Conservation (phyloP, 2,797 vertebrate genomes). For the Eulemur coronatus region DNA sequence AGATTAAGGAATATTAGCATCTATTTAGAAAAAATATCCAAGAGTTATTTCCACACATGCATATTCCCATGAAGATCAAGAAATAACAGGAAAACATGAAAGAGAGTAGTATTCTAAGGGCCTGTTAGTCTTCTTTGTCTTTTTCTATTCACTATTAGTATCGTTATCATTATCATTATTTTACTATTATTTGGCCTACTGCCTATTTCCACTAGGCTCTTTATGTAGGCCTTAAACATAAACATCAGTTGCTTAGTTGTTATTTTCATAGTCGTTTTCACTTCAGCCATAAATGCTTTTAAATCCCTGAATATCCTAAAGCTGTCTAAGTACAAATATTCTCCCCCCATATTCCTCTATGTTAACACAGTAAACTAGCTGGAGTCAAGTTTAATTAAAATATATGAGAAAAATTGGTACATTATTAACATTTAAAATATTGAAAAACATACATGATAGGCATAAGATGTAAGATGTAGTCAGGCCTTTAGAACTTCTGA, state of each 20-base stretch:
- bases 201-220: neutral
- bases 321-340: slow-evolving; percentile 1
- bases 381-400: slow-evolving; percentile 46
- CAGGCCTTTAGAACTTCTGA: slow-evolving; percentile 46
- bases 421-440: slow-evolving; percentile 45
- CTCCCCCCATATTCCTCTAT: slow-evolving; percentile 4
- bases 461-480: neutral
- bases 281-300: slow-evolving; percentile 39
- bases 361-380: slow-evolving; percentile 7
- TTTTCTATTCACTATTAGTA: neutral
- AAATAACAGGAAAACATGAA: neutral
- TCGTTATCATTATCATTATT: neutral
- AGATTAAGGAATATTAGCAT: slow-evolving; percentile 52
- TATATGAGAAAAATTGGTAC: neutral
- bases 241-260: neutral
- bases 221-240: slow-evolving; percentile 42
- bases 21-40: slow-evolving; percentile 37
- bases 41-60: slow-evolving; percentile 17
- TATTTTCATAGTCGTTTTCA: slow-evolving; percentile 52
- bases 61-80: slow-evolving; percentile 49
- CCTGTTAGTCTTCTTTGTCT: neutral
- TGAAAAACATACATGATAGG: slow-evolving; percentile 19
- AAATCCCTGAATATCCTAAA: slow-evolving; percentile 33
- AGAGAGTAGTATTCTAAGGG: neutral
- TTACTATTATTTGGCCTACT: neutral